Evolutionary conservation across 2,797 vertebrate species (phyloP).

Genomic region (Enteromius afrohamiltoni): DNA sequence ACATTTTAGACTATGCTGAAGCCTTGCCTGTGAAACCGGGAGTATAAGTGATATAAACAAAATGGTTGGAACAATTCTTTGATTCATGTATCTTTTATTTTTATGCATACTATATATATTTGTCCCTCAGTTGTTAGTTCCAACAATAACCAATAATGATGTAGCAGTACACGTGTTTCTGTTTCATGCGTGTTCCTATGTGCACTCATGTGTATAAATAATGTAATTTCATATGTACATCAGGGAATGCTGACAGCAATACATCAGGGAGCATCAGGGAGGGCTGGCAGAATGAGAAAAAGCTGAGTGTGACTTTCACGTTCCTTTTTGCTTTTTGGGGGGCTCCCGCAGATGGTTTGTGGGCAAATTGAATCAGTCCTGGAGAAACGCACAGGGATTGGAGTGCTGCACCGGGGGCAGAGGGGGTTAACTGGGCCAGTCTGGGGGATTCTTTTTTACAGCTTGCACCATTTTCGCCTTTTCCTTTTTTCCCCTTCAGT

Average conservation of each 20-base stretch:
- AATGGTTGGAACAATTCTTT: too few relatives aligned
- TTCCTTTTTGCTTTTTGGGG: slow-evolving; percentile 50
- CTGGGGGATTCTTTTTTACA: slow-evolving; percentile 62
- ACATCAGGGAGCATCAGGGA: slow-evolving; percentile 42
- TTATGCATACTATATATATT: too few relatives aligned
- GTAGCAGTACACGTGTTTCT: not conserved
- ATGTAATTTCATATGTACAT: slow-evolving; percentile 43
- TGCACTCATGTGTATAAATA: slow-evolving; percentile 41
- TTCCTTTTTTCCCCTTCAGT: slow-evolving; percentile 4
- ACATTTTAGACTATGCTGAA: too few relatives aligned
- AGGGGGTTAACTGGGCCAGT: slow-evolving; percentile 66
- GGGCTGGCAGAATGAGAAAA: slow-evolving; percentile 41
- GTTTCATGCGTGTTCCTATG: slow-evolving; percentile 15
- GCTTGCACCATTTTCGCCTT: slow-evolving; percentile 34
- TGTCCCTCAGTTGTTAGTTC: slow-evolving; percentile 10
- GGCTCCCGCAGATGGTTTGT: slow-evolving; percentile 62
- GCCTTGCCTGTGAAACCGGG: too few relatives aligned
- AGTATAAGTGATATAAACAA: not conserved
- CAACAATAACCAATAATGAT: slow-evolving; percentile 1
- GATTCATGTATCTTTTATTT: too few relatives aligned
- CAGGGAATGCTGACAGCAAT: slow-evolving; percentile 32
- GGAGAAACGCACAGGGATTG: slow-evolving; percentile 59
- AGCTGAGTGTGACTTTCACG: slow-evolving; percentile 46
- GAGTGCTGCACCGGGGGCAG: slow-evolving; percentile 53
- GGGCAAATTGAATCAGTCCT: slow-evolving; percentile 67